Percentiles rank a stretch among this genome's conserved stretches.
phyloP scores from a whole-genome alignment of 2,888 invertebrate genomes.

The Augiades crinisus region DNA sequence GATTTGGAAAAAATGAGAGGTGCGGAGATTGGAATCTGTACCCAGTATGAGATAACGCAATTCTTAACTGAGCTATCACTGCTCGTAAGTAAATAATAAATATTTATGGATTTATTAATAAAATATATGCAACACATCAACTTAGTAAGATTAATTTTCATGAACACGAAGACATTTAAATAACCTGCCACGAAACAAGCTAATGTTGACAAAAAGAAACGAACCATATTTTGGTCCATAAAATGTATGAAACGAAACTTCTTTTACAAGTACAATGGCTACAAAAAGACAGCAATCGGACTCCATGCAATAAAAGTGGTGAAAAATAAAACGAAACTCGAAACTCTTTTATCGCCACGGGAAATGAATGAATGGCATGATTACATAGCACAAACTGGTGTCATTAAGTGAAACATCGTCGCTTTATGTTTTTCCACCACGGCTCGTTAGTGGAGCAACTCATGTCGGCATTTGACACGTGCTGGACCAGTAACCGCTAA shows the following conservation, averaged over 20 bases:
- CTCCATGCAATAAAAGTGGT: conserved; percentile 12
- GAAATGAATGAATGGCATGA: conserved; percentile 24
- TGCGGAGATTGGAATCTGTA: too few species aligned
- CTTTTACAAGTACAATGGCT: conserved; percentile 16
- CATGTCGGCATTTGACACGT: conserved; percentile 14
- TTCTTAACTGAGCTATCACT: neutral
- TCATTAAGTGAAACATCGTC: conserved; percentile 18
- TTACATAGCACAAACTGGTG: conserved; percentile 23
- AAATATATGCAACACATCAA: too few species aligned
- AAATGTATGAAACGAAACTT: conserved; percentile 4
- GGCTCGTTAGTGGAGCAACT: conserved; percentile 14
- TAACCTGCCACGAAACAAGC: neutral
- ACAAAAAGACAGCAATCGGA: conserved; percentile 7
- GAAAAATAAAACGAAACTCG: conserved; percentile 19
- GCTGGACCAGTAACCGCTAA: neutral
- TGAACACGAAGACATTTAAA: neutral
- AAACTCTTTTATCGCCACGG: conserved; percentile 25
- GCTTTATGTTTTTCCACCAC: conserved; percentile 15
- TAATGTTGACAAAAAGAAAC: neutral
- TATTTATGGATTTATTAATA: too few species aligned
- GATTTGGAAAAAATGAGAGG: too few species aligned
- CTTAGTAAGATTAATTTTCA: neutral
- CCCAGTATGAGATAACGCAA: too few species aligned
- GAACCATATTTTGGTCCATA: neutral
- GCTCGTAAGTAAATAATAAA: too few species aligned